Base-by-base conservation (phyloP, 1,140 invertebrate species). In the Streblospio benedicti region DNA sequence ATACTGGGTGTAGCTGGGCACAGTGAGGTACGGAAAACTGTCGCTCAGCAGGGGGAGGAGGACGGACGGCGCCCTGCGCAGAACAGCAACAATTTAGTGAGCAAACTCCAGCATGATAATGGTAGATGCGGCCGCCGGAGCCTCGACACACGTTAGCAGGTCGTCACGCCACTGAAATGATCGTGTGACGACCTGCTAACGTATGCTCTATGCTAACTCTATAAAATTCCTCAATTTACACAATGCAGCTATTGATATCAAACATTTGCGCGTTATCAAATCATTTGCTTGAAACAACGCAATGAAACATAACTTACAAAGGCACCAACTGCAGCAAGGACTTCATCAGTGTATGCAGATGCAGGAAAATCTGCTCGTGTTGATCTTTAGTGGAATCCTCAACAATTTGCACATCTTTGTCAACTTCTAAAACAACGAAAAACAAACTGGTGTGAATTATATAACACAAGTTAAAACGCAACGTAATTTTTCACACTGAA, bases 21-120 rank as follows among this genome's bases (percentile, higher is more conserved):
- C 82, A 47, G 80, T 82, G 61, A 82, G 76, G 69, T 86, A 88
- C 1, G 88, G 88, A 76, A 84, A 89, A 16, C 72, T 67, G n/a
- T 73, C 71, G 41, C 60, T 69, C 25, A 87, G 68, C 2, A 80
- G 71, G 53, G 80, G 74, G 20, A 83, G 50, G 30, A 86, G 64
- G 28, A 83, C 54, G 23, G 80, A 74, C 44, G 72, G 73, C 23
- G 81, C 81, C 81, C 85, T 86, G 63, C 57, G 76, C 75, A 66
- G 65, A 44, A 64, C n/a, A n/a, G n/a, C n/a, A n/a, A n/a, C n/a
- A n/a, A 76, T 12, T 6, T 49, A 18, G 1, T 12, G 18, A 18
- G n/a, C 23, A 14, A 52, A 27, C 32, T 4, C 18, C 32, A 20
- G 9, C 20, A 27, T 52, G 28, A 9, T 4, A 12, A 30, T 52